phyloP scores from a whole-genome alignment of 2,113 vertebrate species.

The Desmodus rotundus region DNA sequence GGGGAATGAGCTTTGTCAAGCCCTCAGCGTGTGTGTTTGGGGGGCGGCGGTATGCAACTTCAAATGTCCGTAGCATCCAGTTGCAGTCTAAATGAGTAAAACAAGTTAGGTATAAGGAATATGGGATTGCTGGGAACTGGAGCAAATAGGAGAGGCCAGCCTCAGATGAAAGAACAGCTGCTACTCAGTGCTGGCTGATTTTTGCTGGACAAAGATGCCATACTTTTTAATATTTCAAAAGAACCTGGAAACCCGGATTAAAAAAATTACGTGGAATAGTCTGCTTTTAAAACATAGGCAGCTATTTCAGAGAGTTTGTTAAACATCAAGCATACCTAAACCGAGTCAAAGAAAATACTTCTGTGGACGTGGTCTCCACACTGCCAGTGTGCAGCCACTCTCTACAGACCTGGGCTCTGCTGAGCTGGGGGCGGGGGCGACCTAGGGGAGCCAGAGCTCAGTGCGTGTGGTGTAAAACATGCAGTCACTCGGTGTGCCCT shows the following conservation, averaged over 20 bases:
- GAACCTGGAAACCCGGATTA: neutral
- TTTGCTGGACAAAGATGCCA: neutral
- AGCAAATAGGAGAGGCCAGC: neutral
- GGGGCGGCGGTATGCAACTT: neutral
- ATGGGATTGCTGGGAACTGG: no score
- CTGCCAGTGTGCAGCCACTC: neutral
- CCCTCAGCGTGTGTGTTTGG: neutral
- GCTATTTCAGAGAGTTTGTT: neutral
- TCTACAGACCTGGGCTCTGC: neutral
- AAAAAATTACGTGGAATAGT: neutral
- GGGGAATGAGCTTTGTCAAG: neutral
- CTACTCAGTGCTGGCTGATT: neutral
- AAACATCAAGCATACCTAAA: neutral
- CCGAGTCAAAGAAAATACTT: neutral
- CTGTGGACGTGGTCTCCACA: neutral
- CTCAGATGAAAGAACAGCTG: neutral
- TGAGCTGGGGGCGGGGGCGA: neutral
- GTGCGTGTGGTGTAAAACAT: neutral
- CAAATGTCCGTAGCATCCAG: neutral
- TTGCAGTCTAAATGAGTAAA: neutral
- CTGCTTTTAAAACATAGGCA: neutral
- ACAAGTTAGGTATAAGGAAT: neutral
- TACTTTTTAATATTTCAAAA: slow-evolving; percentile 9
- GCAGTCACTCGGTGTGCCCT: neutral
- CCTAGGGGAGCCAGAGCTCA: neutral